These are phyloP conservation scores for Caenorhabditis sulstoni DNA, from an alignment of 2,888 invertebrate species.

Conservation along the genomic window DNA sequence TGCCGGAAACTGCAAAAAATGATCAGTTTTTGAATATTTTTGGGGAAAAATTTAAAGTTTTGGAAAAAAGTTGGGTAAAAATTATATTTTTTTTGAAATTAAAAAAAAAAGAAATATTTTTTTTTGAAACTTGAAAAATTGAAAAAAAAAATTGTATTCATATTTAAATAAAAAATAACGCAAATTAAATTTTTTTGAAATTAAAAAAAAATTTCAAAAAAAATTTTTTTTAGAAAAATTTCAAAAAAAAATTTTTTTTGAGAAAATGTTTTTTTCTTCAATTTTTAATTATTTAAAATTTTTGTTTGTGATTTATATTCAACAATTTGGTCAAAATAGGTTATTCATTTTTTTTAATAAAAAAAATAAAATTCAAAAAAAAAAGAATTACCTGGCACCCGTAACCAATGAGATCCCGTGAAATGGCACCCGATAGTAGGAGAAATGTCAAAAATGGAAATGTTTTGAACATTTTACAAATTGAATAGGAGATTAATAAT, in stretches of 20 bases:
- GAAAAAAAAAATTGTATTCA: too few relatives aligned
- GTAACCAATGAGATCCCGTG: slow-evolving; percentile 7
- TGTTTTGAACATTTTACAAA: slow-evolving; percentile 32
- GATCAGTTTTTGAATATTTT: too few relatives aligned
- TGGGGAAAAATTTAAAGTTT: too few relatives aligned
- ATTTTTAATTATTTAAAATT: neutral
- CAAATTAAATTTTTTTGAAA: too few relatives aligned
- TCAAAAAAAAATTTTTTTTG: slow-evolving; percentile 9
- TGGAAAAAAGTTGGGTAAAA: slow-evolving; percentile 1
- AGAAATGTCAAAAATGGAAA: slow-evolving; percentile 23
- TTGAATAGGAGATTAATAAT: slow-evolving; percentile 28
- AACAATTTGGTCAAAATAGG: too few relatives aligned
- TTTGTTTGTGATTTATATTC: too few relatives aligned
- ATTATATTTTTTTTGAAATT: neutral
- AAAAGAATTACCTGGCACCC: slow-evolving; percentile 34
- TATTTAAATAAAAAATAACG: too few relatives aligned
- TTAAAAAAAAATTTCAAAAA: too few relatives aligned
- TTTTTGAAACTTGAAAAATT: too few relatives aligned
- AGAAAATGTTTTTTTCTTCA: neutral
- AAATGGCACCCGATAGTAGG: slow-evolving; percentile 17
- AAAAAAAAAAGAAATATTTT: neutral
- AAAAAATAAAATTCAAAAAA: too few relatives aligned
- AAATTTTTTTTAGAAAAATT: slow-evolving; percentile 5
- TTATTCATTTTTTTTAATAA: too few relatives aligned
- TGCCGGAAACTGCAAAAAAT: slow-evolving; percentile 52